Evolutionary conservation across 2,888 invertebrate genomes (phyloP), one percentile per base, ranked within the genome.

Genomic region (Byasa hedistus): DNA sequence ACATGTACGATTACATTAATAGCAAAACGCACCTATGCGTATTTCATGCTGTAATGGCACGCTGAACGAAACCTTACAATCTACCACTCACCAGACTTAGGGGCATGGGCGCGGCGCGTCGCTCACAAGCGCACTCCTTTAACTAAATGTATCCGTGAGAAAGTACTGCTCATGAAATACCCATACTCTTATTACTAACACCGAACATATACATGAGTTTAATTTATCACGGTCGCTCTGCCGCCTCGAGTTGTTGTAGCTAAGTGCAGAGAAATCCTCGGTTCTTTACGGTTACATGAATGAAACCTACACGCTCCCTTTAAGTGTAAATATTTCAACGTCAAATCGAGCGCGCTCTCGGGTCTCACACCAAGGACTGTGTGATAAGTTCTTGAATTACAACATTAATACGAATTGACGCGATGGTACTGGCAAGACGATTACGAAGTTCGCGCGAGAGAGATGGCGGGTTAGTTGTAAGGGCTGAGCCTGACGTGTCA

Each of bases 81-180:
- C 81, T 90, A 91, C 77, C 83, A 91, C 91, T 91, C 84, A 91
- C 91, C 91, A 85, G 85, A 83, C 84, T 84, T 83, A 83, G 81
- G 86, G 80, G 85, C 91, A 91, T 91, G 90, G 91, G 91, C 91
- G 91, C 91, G 89, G 89, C 89, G 87, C 89, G 81, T 76, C 81
- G 81, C 81, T 82, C 81, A 76, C 81, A 76, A 81, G 82, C 85
- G 84, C 86, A 86, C 84, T 87, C 83, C 84, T 82, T 82, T 83
- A 81, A 84, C 85, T 88, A 87, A 86, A 87, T 85, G 75, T 84
- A 87, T 86, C 85, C 87, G 85, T 84, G 83, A 84, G 82, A 79
- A 84, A 81, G 81, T 81, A 81, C 77, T 81, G 80, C 79, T 80
- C 81, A 77, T 75, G 80, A 77, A 83, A 76, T 83, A 80, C 79